A percentile compares a stretch with the other conserved stretches of the same genome.
phyloP scores from a whole-genome alignment of 2,113 vertebrate species.

The Oceanodroma tethys region DNA sequence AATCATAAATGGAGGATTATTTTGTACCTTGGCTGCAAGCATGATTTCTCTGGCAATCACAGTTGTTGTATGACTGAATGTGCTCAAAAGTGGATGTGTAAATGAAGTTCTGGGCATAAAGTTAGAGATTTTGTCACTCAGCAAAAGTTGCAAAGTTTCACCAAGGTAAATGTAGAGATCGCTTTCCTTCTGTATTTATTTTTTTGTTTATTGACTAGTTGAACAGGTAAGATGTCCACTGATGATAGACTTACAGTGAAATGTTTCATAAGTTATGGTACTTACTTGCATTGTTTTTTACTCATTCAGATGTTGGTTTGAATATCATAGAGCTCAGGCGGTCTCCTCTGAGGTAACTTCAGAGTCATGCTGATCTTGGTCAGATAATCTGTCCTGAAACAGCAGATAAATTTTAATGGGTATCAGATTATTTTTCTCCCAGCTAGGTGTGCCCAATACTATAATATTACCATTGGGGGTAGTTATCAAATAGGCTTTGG shows the following conservation, averaged over 20 bases:
- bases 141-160: neutral
- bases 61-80: neutral
- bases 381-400: neutral
- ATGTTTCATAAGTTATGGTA: neutral
- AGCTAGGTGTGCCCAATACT: neutral
- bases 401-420: neutral
- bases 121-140: neutral
- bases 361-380: neutral
- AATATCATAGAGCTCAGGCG: neutral
- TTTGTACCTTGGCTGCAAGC: neutral
- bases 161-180: neutral
- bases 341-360: neutral
- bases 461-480: neutral
- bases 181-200: neutral
- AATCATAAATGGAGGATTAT: neutral
- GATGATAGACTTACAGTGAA: neutral
- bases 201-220: neutral
- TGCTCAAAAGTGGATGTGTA: neutral
- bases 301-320: neutral
- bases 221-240: neutral
- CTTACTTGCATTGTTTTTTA: neutral
- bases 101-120: neutral
- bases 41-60: neutral
- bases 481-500: neutral
- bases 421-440: neutral